Conservation (phyloP, 2,888 invertebrate species). For the Vanessa cardui region DNA sequence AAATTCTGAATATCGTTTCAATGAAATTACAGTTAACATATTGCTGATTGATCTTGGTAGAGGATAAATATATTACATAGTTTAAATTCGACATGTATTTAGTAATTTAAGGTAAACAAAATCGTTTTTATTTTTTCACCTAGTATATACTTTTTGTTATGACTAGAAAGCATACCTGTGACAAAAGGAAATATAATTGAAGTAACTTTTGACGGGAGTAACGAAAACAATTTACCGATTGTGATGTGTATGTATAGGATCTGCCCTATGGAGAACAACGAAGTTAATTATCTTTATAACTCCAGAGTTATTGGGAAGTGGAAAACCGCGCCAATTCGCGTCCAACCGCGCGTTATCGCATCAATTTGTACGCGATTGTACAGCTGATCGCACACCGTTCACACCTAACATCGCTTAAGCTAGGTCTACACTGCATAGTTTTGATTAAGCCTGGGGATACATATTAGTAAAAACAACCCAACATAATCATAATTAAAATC, state of each 20-base stretch:
- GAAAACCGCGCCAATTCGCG: constrained; percentile 25
- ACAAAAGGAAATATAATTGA: too few relatives aligned
- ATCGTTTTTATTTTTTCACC: too few relatives aligned
- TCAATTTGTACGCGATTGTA: constrained; percentile 33
- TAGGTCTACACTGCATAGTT: constrained; percentile 7
- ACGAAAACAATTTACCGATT: background rate
- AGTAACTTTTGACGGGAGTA: too few relatives aligned
- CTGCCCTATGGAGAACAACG: constrained; percentile 23
- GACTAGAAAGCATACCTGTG: too few relatives aligned
- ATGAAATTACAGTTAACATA: too few relatives aligned
- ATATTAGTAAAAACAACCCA: background rate
- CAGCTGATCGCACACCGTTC: constrained; percentile 19
- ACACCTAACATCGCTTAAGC: constrained; percentile 22
- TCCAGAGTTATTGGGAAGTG: constrained; percentile 26
- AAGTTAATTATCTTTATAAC: constrained; percentile 27
- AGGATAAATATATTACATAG: too few relatives aligned
- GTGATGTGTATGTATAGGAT: too few relatives aligned
- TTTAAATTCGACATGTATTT: too few relatives aligned
- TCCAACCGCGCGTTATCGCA: constrained; percentile 27
- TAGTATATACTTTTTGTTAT: too few relatives aligned
- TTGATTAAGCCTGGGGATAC: background rate
- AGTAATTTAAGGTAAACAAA: too few relatives aligned
- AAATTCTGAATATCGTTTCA: background rate
- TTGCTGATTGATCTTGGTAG: too few relatives aligned
- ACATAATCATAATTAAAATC: too few relatives aligned